Percentiles rank a stretch among this genome's conserved stretches.
Evolutionary conservation across 2,113 vertebrate genomes (phyloP).

Genomic region (Propithecus coquereli): DNA sequence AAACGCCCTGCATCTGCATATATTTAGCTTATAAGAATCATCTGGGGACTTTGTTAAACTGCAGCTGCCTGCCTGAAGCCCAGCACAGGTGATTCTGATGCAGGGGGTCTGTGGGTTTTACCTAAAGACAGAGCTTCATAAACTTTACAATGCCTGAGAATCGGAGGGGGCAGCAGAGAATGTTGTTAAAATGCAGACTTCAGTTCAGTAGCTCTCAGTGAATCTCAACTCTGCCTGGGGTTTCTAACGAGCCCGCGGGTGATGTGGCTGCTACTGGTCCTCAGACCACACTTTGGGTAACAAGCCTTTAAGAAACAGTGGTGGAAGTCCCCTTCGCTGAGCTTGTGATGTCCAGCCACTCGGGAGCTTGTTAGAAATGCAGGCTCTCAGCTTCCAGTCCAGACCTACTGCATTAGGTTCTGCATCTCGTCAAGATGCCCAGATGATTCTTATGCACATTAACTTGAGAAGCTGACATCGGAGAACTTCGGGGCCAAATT

Average conservation of each 20-base stretch:
- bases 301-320: background rate
- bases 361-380: rapidly evolving
- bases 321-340: rapidly evolving
- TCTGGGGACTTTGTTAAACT: background rate
- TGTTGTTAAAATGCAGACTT: background rate
- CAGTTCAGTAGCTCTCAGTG: background rate
- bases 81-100: background rate
- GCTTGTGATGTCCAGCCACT: background rate
- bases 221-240: background rate
- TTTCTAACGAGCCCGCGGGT: background rate
- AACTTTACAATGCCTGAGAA: background rate
- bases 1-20: rapidly evolving
- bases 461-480: background rate
- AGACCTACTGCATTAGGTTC: background rate
- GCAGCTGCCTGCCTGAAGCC: background rate
- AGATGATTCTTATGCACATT: background rate
- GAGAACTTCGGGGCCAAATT: background rate
- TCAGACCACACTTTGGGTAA: background rate
- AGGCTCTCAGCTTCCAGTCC: background rate
- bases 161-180: too few relatives aligned
- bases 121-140: background rate
- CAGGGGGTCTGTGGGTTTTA: background rate
- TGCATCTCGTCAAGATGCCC: background rate
- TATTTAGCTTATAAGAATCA: rapidly evolving
- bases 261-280: rapidly evolving